Evolutionary conservation across 2,888 invertebrate species (phyloP).

Genomic region (Sericinus montela): DNA sequence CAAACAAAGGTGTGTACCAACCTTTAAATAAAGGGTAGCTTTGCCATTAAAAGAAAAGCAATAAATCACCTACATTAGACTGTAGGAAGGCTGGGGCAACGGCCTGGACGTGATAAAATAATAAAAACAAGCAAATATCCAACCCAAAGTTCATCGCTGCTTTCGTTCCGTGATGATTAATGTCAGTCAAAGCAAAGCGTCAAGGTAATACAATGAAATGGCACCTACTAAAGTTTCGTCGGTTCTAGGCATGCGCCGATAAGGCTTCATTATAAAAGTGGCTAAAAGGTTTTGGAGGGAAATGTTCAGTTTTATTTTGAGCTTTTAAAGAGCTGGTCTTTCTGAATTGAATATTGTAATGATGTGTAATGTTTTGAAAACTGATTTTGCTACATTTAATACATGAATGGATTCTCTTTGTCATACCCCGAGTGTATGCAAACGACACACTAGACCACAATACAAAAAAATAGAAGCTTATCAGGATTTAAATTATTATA

Average conservation of each 20-base stretch:
- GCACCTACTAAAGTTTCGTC: not conserved
- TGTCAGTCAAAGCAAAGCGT: not conserved
- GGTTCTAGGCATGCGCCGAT: slow-evolving; percentile 24
- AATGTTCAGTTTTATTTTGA: slow-evolving; percentile 39
- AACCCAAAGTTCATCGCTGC: slow-evolving; percentile 7
- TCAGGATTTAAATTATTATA: no score
- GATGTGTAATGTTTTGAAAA: no score
- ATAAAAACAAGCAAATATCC: slow-evolving; percentile 10
- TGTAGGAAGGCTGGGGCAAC: slow-evolving; percentile 2
- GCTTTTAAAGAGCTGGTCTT: slow-evolving; percentile 26
- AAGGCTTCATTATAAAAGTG: slow-evolving; percentile 11
- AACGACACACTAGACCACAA: no score
- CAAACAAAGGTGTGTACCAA: slow-evolving; percentile 12
- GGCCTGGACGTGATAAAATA: slow-evolving; percentile 9
- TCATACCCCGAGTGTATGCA: no score
- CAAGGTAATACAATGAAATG: not conserved
- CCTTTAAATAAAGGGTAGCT: not conserved
- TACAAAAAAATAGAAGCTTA: no score
- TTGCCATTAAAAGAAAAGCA: slow-evolving; percentile 1
- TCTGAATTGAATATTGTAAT: slow-evolving; percentile 1
- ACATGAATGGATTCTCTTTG: no score
- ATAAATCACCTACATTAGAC: slow-evolving; percentile 1
- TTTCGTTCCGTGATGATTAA: not conserved
- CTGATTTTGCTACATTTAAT: no score
- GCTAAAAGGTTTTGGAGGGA: slow-evolving; percentile 36